phyloP scores from a whole-genome alignment of 2,113 vertebrate species.

The Coptodon bakossiorum region DNA sequence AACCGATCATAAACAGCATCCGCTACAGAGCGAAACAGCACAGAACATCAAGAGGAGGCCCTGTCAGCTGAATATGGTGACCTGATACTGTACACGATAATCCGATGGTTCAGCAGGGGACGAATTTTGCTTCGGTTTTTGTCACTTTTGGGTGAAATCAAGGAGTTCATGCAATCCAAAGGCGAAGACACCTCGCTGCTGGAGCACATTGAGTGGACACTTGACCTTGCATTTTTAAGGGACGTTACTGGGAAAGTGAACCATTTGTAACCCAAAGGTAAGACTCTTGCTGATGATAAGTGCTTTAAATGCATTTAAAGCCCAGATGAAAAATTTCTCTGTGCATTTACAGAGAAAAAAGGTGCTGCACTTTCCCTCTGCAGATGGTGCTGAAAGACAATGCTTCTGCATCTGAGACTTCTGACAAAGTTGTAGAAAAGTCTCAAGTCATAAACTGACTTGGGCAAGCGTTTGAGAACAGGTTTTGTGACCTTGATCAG shows the following conservation, averaged over 20 bases:
- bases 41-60: not conserved
- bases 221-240: not conserved
- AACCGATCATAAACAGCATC: not conserved
- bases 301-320: not conserved
- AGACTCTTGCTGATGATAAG: not conserved
- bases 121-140: not conserved
- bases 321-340: not conserved
- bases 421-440: not conserved
- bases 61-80: not conserved
- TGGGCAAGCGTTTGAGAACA: not conserved
- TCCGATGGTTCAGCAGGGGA: not conserved
- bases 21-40: not conserved
- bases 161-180: not conserved
- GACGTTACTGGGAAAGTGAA: not conserved
- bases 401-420: not conserved
- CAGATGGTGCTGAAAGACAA: not conserved
- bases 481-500: not conserved
- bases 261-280: not conserved
- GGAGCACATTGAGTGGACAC: not conserved
- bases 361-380: not conserved
- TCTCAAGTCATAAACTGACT: not conserved
- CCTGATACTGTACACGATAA: not conserved
- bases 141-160: not conserved
- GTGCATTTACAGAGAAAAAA: not conserved
- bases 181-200: too few relatives aligned